A percentile compares a stretch with the other conserved stretches of the same genome.
Evolutionary conservation across 2,797 vertebrate genomes (phyloP).

Genomic region (Ispidina picta): DNA sequence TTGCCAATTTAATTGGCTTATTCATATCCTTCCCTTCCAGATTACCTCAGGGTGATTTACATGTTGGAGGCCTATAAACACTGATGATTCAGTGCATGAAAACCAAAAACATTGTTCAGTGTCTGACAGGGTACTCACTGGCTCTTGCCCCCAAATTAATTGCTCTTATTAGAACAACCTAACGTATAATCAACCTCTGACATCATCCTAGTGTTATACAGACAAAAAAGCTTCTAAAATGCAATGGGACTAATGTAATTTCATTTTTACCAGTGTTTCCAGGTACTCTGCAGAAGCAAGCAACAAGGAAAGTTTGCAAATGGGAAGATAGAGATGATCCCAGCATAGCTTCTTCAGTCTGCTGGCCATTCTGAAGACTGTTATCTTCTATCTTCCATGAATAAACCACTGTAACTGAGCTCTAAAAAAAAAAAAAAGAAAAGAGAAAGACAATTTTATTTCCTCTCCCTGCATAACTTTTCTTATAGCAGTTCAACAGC

Average conservation of each 20-base stretch:
- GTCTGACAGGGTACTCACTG: conserved; percentile 41
- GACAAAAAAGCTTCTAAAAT: conserved; percentile 9
- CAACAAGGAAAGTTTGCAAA: not conserved
- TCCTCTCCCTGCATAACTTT: not conserved
- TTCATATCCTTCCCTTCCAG: conserved; percentile 72
- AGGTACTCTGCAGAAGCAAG: not conserved
- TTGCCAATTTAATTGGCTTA: conserved; percentile 70
- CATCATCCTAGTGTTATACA: not conserved
- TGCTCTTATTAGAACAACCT: conserved; percentile 36
- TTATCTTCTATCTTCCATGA: not conserved
- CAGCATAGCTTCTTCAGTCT: not conserved
- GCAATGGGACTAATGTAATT: not conserved
- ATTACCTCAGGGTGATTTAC: conserved; percentile 71
- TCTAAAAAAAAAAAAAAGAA: conserved; percentile 28
- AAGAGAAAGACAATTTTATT: not conserved
- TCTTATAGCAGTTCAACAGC: not conserved
- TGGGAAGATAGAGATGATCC: not conserved
- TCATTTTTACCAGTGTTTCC: not conserved
- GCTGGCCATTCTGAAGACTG: not conserved
- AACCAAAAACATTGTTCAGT: conserved; percentile 53
- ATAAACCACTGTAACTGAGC: not conserved
- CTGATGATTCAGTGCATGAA: conserved; percentile 60
- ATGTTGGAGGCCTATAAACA: conserved; percentile 66
- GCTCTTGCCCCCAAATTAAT: conserved; percentile 49
- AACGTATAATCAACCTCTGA: conserved; percentile 23